phyloP scores from a whole-genome alignment of 1,140 invertebrate species.

The Batillaria attramentaria region DNA sequence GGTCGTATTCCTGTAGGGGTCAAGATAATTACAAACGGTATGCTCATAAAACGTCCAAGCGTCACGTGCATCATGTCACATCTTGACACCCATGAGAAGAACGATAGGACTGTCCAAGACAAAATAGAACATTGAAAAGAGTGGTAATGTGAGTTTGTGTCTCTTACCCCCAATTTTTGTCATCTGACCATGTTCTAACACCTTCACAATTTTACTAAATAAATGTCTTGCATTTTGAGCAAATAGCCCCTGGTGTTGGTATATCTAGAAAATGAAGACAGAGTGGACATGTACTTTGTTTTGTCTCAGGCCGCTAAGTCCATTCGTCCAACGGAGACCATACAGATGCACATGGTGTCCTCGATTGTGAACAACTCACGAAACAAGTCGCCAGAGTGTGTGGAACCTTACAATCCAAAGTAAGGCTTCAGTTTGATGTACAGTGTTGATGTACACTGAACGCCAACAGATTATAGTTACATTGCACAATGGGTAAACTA shows the following conservation, averaged over 20 bases:
- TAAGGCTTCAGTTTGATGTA: slow-evolving; percentile 76
- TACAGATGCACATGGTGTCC: slow-evolving; percentile 82
- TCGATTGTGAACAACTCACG: slow-evolving; percentile 81
- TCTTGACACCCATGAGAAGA: no score
- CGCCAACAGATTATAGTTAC: no score
- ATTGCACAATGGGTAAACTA: not conserved
- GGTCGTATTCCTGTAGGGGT: no score
- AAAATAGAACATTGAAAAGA: no score
- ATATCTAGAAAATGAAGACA: no score
- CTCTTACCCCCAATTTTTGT: not conserved
- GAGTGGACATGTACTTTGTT: slow-evolving; percentile 29
- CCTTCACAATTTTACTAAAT: not conserved
- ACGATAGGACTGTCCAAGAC: no score
- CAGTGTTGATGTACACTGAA: slow-evolving; percentile 50
- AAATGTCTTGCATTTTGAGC: slow-evolving; percentile 4
- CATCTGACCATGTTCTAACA: no score
- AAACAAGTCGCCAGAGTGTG: slow-evolving; percentile 81
- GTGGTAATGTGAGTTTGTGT: no score
- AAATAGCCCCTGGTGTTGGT: slow-evolving; percentile 1
- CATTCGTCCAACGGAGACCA: slow-evolving; percentile 69
- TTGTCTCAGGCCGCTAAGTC: slow-evolving; percentile 58
- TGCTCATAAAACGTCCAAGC: no score
- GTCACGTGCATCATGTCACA: no score
- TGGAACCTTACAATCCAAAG: slow-evolving; percentile 73
- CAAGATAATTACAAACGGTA: no score